Evolutionary conservation across 2,113 vertebrate genomes (phyloP).

Genomic region (Pituophis catenifer): DNA sequence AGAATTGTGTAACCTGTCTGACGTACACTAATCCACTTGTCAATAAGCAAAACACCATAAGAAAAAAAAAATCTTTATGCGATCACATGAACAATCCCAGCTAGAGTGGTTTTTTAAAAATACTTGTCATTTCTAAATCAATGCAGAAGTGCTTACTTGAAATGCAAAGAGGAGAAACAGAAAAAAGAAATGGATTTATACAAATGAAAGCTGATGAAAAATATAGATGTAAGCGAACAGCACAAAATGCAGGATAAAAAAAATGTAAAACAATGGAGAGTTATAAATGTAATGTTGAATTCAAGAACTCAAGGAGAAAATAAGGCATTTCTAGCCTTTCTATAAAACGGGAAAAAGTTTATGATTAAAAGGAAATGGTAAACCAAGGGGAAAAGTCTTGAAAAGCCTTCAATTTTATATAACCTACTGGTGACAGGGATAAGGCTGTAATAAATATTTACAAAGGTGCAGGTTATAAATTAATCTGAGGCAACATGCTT

Average conservation of each 20-base stretch:
- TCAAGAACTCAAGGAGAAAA: not conserved
- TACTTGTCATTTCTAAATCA: not conserved
- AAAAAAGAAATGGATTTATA: not conserved
- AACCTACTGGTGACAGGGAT: constrained; percentile 21
- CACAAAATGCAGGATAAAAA: not conserved
- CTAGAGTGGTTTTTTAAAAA: not conserved
- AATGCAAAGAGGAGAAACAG: not conserved
- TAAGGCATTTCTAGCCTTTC: not conserved
- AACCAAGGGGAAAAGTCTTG: not conserved
- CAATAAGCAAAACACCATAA: not conserved
- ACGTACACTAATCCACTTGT: not conserved
- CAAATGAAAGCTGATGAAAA: not conserved
- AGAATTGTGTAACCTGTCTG: not conserved
- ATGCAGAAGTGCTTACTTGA: not conserved
- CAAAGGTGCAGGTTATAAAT: constrained; percentile 31
- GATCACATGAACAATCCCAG: too few species aligned
- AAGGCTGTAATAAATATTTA: constrained; percentile 59
- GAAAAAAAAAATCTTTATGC: not conserved
- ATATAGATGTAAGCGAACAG: not conserved
- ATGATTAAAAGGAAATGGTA: not conserved
- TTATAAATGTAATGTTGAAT: not conserved
- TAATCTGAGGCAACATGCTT: constrained; percentile 46
- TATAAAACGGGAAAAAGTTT: not conserved
- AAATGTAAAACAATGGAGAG: not conserved
- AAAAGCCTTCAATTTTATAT: constrained; percentile 25